Conservation (phyloP, 2,797 vertebrate genomes). For the Trichosurus vulpecula region DNA sequence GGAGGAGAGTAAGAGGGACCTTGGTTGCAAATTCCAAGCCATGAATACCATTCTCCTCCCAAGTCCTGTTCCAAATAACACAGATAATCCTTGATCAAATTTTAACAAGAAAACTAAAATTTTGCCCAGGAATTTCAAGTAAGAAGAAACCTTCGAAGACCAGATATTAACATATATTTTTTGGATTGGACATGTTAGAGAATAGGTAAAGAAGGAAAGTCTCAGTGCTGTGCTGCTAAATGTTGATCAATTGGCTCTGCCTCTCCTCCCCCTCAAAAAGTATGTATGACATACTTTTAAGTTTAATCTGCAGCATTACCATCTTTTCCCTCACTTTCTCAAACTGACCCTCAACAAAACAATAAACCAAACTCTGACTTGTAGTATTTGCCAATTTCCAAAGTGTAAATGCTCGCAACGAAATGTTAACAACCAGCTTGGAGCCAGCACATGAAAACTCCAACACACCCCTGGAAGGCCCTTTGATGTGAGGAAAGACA, state of each 20-base stretch:
- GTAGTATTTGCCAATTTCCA: not conserved
- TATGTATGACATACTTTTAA: not conserved
- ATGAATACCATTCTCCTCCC: not conserved
- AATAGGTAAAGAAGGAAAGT: not conserved
- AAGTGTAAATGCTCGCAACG: not conserved
- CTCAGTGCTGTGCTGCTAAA: not conserved
- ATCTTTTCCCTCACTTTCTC: not conserved
- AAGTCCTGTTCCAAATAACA: not conserved
- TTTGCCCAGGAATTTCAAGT: not conserved
- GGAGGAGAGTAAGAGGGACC: not conserved
- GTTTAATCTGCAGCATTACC: not conserved
- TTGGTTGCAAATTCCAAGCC: not conserved
- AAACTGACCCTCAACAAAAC: not conserved
- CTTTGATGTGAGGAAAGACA: not conserved
- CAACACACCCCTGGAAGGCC: not conserved
- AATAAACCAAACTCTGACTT: not conserved
- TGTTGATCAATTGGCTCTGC: not conserved
- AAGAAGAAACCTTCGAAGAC: not conserved
- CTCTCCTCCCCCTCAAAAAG: not conserved
- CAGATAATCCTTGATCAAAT: not conserved
- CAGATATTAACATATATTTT: not conserved
- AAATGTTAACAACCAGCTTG: not conserved
- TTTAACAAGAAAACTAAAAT: not conserved
- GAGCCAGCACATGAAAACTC: not conserved
- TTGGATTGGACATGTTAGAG: not conserved